Base-by-base conservation (phyloP, 2,113 vertebrate genomes). In the Brienomyrus longianalis region DNA sequence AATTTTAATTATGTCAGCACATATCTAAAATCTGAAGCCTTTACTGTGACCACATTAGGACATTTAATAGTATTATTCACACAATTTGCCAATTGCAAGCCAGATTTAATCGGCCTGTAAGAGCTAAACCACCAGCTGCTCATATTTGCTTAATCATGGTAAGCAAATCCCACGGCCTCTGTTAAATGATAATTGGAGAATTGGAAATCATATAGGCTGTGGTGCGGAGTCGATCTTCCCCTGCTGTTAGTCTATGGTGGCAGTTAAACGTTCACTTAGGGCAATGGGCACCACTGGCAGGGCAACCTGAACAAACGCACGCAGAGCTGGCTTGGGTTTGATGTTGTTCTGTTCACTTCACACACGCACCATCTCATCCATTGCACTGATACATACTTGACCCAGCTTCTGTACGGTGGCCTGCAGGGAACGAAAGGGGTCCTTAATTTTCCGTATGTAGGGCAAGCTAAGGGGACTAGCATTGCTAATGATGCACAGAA, bases 41-140 rank as follows among this genome's bases (percentile, higher is more conserved):
- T 89, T 54, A 35, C 45, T 3, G 62, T 27, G 88, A 74, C 48
- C 50, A 54, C 48, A 89, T 54, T 88, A 51, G 39, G 66, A 51
- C 11, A 88, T 77, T 77, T 50, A 88, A 88, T 89, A 80, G 47
- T 89, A 52, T 80, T 54, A 87, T 87, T 87, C 47, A 51, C 48
- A 43, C 50, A 89, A 51, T 80, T 89, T 77, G 27, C 85, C 85
- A 48, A 87, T 35, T 54, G 85, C 51, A 21, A 39, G 51, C 85
- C 85, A 87, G 51, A 87, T 54, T 87, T 87, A 54, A 87, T 87
- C 85, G 48, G 48, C 85, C 50, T 56, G 51, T 35, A 35, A 35
- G 51, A 50, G 17, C 85, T 87, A 35, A 54, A 54, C n/a, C 51
- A 35, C 51, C 48, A 54, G 85, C 85, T 48, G 27, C 51, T 87